Percentiles rank a stretch among this genome's conserved stretches.
These are phyloP conservation scores for Xyrichtys novacula DNA, from an alignment of 2,797 vertebrate genomes.

Conservation along the genomic window DNA sequence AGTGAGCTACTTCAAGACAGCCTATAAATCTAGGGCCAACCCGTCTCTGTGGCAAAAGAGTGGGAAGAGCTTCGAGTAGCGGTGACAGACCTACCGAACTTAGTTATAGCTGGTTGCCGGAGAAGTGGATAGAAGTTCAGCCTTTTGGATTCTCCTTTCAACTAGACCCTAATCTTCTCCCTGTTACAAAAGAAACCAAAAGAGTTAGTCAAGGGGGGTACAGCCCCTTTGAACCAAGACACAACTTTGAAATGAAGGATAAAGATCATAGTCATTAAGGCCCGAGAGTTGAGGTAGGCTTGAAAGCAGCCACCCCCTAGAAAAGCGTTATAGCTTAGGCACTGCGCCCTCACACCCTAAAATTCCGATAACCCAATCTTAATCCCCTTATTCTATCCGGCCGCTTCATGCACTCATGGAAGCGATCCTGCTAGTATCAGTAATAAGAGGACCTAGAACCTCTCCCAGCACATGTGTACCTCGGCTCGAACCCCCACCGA, in stretches of 20 bases:
- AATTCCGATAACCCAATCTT: slow-evolving; percentile 5
- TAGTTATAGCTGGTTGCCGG: slow-evolving; percentile 79
- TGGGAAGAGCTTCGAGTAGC: slow-evolving; percentile 71
- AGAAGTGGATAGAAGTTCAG: slow-evolving; percentile 71
- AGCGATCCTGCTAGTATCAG: slow-evolving; percentile 71
- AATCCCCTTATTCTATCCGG: slow-evolving; percentile 23
- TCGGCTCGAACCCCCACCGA: slow-evolving; percentile 52
- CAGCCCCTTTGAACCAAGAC: slow-evolving; percentile 67
- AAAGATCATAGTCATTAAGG: slow-evolving; percentile 52
- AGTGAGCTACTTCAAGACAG: slow-evolving; percentile 75
- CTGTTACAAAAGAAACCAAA: accelerated
- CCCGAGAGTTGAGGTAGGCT: slow-evolving; percentile 45
- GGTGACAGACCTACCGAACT: slow-evolving; percentile 73
- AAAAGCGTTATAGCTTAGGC: slow-evolving; percentile 76
- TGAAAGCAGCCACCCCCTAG: slow-evolving; percentile 68
- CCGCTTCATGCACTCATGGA: slow-evolving; percentile 3
- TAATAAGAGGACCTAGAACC: slow-evolving; percentile 55
- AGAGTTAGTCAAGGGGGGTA: slow-evolving; percentile 69
- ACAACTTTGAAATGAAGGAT: slow-evolving; percentile 63
- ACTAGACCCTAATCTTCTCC: accelerated
- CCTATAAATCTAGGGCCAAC: slow-evolving; percentile 60
- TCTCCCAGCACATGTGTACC: slow-evolving; percentile 58
- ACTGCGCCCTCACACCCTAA: accelerated
- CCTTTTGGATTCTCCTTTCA: slow-evolving; percentile 22
- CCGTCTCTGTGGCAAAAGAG: slow-evolving; percentile 81